Base-by-base conservation (phyloP, 2,797 vertebrate genomes). In the Nyctibius grandis region DNA sequence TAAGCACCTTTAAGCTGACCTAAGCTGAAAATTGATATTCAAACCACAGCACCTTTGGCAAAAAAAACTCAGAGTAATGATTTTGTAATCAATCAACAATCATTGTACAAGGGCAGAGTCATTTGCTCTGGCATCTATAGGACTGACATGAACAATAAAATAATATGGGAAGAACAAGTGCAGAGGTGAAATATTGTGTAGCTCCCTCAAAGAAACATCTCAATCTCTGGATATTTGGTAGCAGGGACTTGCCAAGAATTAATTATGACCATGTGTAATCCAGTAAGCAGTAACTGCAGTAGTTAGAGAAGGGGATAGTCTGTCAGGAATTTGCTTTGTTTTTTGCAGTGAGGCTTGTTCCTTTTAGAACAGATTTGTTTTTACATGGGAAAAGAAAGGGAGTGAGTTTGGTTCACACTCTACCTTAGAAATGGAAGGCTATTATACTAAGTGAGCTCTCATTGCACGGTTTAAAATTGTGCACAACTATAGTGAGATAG, bases 1-100 rank as follows among this genome's bases (percentile, higher is more conserved):
- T 75, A 95, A 96, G 65, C 70, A 92, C 44, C 25, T 91, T 88
- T 63, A 70, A 89, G 44, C 34, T 89, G 77, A 91, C 60, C 56
- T 95, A 82, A 80, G 12, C 33, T 83, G 50, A 93, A 95, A 88
- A 80, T 56, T 69, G 16, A 26, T 89, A 53, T 61, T 79, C 38
- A 61, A 88, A 76, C 31, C 40, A 47, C 6, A 69, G 40, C 36
- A 70, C 51, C 23, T 74, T 89, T 22, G 34, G 53, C 9, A 34
- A 81, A 89, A 79, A 67, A 63, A 4, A 25, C 5, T 59, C 25
- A 13, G 47, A 67, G 9, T 65, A 68, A 80, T 60, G 60, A 85
- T 72, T 80, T 76, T 47, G 14, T 89, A 50, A 70, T 79, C 23
- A n/a, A 40, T 95, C 60, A 91, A 12, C 40, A 87, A 7, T 56